Conservation (phyloP, 2,113 vertebrate genomes). For the Lucifuga dentata region DNA sequence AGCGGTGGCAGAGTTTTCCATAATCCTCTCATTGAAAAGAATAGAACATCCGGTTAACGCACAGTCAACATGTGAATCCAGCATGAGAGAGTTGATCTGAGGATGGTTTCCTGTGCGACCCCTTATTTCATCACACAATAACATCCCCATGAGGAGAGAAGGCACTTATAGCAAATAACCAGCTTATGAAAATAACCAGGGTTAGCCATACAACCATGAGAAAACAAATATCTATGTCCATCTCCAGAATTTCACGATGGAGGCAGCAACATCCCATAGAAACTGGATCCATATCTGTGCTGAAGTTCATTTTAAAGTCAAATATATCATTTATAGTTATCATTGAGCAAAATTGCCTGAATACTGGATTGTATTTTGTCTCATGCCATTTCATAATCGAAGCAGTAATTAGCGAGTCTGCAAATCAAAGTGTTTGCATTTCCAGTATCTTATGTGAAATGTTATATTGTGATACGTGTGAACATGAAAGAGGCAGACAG, state of each 20-base stretch:
- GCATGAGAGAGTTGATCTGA: slow-evolving; percentile 50
- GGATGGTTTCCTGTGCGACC: slow-evolving; percentile 50
- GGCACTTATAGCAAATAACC: slow-evolving; percentile 81
- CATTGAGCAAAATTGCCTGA: too few relatives aligned
- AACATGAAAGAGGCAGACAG: slow-evolving; percentile 35
- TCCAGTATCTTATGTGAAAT: slow-evolving; percentile 29
- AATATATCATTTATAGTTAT: slow-evolving; percentile 49
- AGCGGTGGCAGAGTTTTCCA: too few relatives aligned
- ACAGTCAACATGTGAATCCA: slow-evolving; percentile 7
- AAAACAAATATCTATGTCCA: slow-evolving; percentile 79
- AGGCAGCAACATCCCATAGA: slow-evolving; percentile 60
- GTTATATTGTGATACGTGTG: slow-evolving; percentile 39
- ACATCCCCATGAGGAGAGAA: slow-evolving; percentile 72
- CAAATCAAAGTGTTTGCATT: slow-evolving; percentile 35
- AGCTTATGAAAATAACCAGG: slow-evolving; percentile 70
- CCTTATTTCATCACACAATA: slow-evolving; percentile 63
- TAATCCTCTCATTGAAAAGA: too few relatives aligned
- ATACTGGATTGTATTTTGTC: slow-evolving; percentile 1
- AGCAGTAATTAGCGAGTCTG: slow-evolving; percentile 29
- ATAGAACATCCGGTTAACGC: too few relatives aligned
- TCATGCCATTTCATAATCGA: slow-evolving; percentile 14
- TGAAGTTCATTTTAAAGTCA: slow-evolving; percentile 43
- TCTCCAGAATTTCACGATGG: slow-evolving; percentile 57
- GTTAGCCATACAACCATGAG: slow-evolving; percentile 69
- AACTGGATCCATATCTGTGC: slow-evolving; percentile 51